Evolutionary conservation across 2,888 invertebrate species (phyloP).

Genomic region (Apoda limacodes): DNA sequence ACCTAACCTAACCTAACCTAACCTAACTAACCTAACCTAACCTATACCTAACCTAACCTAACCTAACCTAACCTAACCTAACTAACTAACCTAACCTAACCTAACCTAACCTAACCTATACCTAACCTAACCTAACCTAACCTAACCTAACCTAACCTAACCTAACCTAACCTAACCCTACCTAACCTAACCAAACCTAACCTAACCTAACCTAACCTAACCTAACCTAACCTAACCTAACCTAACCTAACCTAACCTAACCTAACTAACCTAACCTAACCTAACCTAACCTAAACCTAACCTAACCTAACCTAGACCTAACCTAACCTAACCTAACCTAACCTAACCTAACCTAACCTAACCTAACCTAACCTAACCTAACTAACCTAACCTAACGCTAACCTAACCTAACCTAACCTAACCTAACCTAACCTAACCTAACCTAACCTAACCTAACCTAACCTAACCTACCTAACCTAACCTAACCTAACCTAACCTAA

Average conservation of each 20-base stretch:
- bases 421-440: conserved; percentile 16
- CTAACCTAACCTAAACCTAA: conserved; percentile 10
- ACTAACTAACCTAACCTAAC: conserved; percentile 17
- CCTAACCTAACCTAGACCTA: conserved; percentile 14
- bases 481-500: conserved; percentile 18
- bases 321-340: conserved; percentile 10
- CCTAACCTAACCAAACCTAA: conserved; percentile 17
- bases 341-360: conserved; percentile 19
- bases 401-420: conserved; percentile 12
- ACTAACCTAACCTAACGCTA: conserved; percentile 19
- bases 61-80: conserved; percentile 16
- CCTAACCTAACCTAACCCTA: conserved; percentile 17
- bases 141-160: conserved; percentile 17
- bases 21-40: conserved; percentile 16
- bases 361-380: conserved; percentile 21
- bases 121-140: conserved; percentile 14
- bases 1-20: conserved; percentile 17
- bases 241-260: conserved; percentile 10
- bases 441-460: conserved; percentile 18
- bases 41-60: conserved; percentile 16
- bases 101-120: conserved; percentile 14
- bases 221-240: conserved; percentile 10
- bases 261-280: conserved; percentile 7
- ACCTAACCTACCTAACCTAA: conserved; percentile 19
- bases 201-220: conserved; percentile 10